Base-by-base conservation (phyloP, 2,113 vertebrate species). In the Salvelinus namaycush region DNA sequence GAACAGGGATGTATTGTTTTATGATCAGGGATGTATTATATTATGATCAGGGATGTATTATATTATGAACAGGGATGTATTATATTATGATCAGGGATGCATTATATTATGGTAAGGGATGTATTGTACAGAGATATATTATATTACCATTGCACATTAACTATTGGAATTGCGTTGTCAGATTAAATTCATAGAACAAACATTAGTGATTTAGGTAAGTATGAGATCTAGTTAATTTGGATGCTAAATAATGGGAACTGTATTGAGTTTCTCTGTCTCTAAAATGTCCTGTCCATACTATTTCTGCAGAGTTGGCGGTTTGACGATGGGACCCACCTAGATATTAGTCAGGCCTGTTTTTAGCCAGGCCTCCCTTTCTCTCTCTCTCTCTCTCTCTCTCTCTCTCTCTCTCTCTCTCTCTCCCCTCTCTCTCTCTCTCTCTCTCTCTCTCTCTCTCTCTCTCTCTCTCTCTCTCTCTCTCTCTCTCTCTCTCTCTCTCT, bases 291-390 rank as follows among this genome's bases (percentile, higher is more conserved):
- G n/a, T 62, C 59, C 7, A 54, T 16, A 16, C 13, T 54, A 22
- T 24, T 22, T 62, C 20, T 9, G 7, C 59, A 62, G 54, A 20
- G 59, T 11, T 62, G 9, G 2, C n/a, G 5, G 59, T n/a, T 62
- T 62, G 59, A 62, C 22, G n/a, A 9, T 8, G 20, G 18, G 18
- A 22, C n/a, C 59, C 59, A n/a, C 13, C 51, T 54, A 65, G 65
- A 70, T 54, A 68, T 76, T 75, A 75, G 71, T 70, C 70, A 0
- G 18, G 69, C 70, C 72, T 74, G 81, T 80, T 78, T 77, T 74
- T 74, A 79, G 75, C 73, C 12, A 54, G 51, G 39, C 9, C 39
- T 44, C 39, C 39, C 39, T 54, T 16, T 54, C 4, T 54, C 4
- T 18, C 13, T 54, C 49, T 39, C 7, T 39, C 34, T 8, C 7